Evolutionary conservation across 2,888 invertebrate species (phyloP), one percentile per base, ranked within the genome.

Genomic region (Shargacucullia verbasci): DNA sequence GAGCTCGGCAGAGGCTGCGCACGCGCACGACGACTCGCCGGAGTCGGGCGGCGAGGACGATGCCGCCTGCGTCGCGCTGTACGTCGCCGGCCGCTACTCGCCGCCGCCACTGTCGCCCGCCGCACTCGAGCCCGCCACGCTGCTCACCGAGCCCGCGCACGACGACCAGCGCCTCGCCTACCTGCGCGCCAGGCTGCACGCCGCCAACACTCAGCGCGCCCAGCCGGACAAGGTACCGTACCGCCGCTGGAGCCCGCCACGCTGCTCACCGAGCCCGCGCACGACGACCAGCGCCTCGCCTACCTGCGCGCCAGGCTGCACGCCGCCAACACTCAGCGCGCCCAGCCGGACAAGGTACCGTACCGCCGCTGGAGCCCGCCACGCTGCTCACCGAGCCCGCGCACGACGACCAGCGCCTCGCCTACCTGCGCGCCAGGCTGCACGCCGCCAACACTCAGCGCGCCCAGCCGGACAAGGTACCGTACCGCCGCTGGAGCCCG

Each of bases 81-180:
- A 99, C 89, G 94, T 95, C 49, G 85, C 95, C n/a, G 99, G 98
- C 1, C 95, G 96, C 33, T 99, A 99, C 90, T 97, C 97, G 79
- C 99, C 99, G 0, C 92, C 90, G 74, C 96, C 96, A 76, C 86
- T 98, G 63, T 69, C 89, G 2, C 80, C 94, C 0, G 90, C 92
- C 31, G 95, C 96, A 58, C 94, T 98, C 48, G 98, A 91, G 82
- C 94, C 95, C 0, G 98, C 96, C 56, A 97, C 98, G 6, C 94
- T 98, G 69, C 95, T 98, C 1, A 95, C 96, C 38, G 95, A 96
- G 44, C 96, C 97, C 70, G 96, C 95, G 48, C 97, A 97, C 59
- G 99, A 99, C 85, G 90, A 88, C 53, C 96, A 96, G 81, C 94
- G 97, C 57, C 93, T 98, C 43, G 96, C 96, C 71, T 96, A 96